Base-by-base conservation (phyloP, 2,888 invertebrate genomes). In the Glyphotaelius pellucidus region DNA sequence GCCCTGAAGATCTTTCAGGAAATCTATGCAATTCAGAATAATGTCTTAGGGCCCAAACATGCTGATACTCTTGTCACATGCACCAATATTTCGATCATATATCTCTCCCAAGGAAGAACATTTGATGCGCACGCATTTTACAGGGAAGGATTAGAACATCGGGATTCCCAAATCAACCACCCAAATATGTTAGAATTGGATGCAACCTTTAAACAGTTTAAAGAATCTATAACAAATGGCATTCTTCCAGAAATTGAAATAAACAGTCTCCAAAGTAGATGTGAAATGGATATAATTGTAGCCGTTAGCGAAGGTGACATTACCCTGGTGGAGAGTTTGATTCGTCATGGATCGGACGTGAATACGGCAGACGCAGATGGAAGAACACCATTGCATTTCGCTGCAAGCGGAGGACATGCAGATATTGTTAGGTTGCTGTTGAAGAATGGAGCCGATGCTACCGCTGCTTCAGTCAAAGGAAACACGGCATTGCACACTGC, bases 391-490 rank as follows among this genome's bases (percentile, higher is more conserved):
- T 47, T 86, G 30, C 86, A 86, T n/a, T 86, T 42, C 14, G 86
- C 86, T n/a, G 42, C 86, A 42, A 42, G 86, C 47, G 5, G 42
- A 30, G 86, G 47, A 42, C 86, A 86, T 15, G 30, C 42, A 42
- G 86, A 30, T 42, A 14, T 86, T 15, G 86, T 86, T 25, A 86
- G 4, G n/a, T 30, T 86, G 3, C 30, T 86, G 86, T 42, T 86
- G 30, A 42, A 86, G 38, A 86, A 15, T 42, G 86, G 86, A 83
- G 86, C 86, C 15, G 86, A 86, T 42, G 86, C 42, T 42, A 86
- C 38, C 30, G 14, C 30, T 5, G 86, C 42, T 15, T 30, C 47
- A 14, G 12, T 42, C 42, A 47, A 86, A 42, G 42, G 42, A 1
- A 86, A 38, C 86, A 86, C 86, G 2, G 30, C 86, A 7, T 42